phyloP scores from a whole-genome alignment of 53 echinoderm and acorn worm genomes.

The Zoroaster sp. region DNA sequence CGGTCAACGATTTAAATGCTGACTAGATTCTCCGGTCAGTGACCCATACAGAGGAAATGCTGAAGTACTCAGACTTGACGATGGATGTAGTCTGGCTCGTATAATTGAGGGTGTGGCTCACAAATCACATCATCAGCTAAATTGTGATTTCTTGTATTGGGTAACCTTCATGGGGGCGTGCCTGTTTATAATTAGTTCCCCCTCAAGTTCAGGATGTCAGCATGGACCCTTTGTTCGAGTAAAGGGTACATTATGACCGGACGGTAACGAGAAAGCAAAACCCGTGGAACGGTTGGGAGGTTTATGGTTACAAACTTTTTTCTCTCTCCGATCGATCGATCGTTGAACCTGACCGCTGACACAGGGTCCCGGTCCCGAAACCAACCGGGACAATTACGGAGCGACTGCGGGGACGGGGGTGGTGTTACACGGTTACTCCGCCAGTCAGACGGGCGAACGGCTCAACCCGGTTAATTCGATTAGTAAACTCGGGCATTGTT shows the following conservation, averaged over 20 bases:
- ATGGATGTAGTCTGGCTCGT: conserved; percentile 2
- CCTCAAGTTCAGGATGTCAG: background rate
- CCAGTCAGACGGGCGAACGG: too few relatives aligned
- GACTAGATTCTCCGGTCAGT: conserved; percentile 7
- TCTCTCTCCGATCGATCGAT: background rate
- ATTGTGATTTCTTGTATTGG: background rate
- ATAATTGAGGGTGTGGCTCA: conserved; percentile 21
- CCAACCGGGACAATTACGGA: background rate
- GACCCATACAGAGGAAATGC: conserved; percentile 1
- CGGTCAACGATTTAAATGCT: background rate
- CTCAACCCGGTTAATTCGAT: background rate
- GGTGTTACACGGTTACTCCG: background rate
- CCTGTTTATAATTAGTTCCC: background rate
- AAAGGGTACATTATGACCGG: too few relatives aligned
- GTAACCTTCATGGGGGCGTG: conserved; percentile 3
- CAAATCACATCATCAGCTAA: conserved; percentile 22
- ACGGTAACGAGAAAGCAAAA: background rate
- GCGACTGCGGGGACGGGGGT: background rate
- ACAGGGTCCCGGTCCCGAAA: background rate
- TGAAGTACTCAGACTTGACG: background rate
- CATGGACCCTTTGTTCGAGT: too few relatives aligned
- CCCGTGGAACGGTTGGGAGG: background rate
- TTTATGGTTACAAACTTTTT: background rate
- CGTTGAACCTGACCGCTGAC: background rate
- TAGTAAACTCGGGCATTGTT: background rate